phyloP scores from a whole-genome alignment of 1,140 invertebrate genomes.

The Cardiocondyla obscurior region DNA sequence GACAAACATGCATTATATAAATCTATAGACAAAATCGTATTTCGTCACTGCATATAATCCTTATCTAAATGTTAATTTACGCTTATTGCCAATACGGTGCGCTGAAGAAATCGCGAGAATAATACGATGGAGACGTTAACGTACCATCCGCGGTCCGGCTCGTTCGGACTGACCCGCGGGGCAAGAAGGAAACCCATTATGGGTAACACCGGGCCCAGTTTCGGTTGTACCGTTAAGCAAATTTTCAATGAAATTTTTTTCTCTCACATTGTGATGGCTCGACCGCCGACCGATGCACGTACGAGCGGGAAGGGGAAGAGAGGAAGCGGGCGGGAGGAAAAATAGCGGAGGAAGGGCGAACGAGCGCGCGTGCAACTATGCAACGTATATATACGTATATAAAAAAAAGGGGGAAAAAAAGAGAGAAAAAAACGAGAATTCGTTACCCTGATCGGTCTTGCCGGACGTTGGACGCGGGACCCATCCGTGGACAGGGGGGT shows the following conservation, averaged over 20 bases:
- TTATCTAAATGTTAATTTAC: background rate
- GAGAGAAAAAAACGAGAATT: background rate
- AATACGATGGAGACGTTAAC: conserved; percentile 35
- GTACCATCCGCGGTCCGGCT: background rate
- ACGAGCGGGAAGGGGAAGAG: conserved; percentile 24
- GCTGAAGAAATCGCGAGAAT: background rate
- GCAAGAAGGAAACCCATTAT: conserved; percentile 52
- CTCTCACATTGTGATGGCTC: conserved; percentile 16
- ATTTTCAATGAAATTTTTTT: conserved; percentile 80
- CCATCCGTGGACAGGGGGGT: conserved; percentile 68
- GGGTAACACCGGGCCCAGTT: conserved; percentile 37
- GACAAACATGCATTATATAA: background rate
- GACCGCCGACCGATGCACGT: conserved; percentile 30
- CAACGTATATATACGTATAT: background rate
- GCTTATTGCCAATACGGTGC: too few species aligned
- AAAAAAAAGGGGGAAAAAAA: conserved; percentile 6
- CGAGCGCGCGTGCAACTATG: background rate
- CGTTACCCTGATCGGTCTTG: conserved; percentile 60
- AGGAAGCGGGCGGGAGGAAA: conserved; percentile 35
- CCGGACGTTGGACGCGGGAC: conserved; percentile 77
- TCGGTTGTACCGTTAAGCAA: conserved; percentile 78
- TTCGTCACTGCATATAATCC: background rate
- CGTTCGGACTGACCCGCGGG: conserved; percentile 23
- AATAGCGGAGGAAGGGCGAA: background rate
- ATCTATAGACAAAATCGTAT: background rate